Base-by-base conservation (phyloP, 2,113 vertebrate genomes). In the Oxygymnocypris stewartii region DNA sequence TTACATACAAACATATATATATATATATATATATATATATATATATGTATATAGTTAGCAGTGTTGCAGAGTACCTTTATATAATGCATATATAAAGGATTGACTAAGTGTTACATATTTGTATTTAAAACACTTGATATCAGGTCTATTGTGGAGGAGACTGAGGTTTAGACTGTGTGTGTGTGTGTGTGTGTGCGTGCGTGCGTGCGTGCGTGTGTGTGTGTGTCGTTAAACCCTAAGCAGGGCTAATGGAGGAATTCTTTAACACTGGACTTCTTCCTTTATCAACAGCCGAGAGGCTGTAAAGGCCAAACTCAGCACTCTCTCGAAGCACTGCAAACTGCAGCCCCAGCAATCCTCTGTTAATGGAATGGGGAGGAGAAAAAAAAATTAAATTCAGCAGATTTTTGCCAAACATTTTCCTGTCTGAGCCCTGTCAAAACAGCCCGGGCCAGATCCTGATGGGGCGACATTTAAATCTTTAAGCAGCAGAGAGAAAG, bases 371-470 rank as follows among this genome's bases (percentile, higher is more conserved):
- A 79, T 77, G 28, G 14, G 54, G 85, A 84, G 84, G 88, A 81
- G 88, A 81, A 59, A 82, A 91, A 75, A 92, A 94, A 93, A 84
- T 83, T 88, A 91, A 87, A 91, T 92, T 95, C 94, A 94, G 93
- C 95, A 94, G 87, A 90, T 95, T 94, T 95, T 89, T 84, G 82
- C 77, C 91, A 91, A 93, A 93, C 90, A 92, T 92, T 93, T 89
- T 91, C 76, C 87, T 81, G 78, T 92, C 91, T 94, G 93, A 90
- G 88, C 84, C 91, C 89, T 88, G 92, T 92, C 93, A 89, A 92
- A 93, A 89, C 89, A 88, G 79, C 88, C 87, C 87, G 12, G 65
- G 89, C 86, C 87, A 86, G 77, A 28, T 91, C 92, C 91, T 92
- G 90, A 93, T 90, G 91, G 92, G 85, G 87, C 87, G 92, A 93